These are phyloP conservation scores for Cerceris ruficornis DNA, from an alignment of 2,888 invertebrate genomes.

Conservation along the genomic window DNA sequence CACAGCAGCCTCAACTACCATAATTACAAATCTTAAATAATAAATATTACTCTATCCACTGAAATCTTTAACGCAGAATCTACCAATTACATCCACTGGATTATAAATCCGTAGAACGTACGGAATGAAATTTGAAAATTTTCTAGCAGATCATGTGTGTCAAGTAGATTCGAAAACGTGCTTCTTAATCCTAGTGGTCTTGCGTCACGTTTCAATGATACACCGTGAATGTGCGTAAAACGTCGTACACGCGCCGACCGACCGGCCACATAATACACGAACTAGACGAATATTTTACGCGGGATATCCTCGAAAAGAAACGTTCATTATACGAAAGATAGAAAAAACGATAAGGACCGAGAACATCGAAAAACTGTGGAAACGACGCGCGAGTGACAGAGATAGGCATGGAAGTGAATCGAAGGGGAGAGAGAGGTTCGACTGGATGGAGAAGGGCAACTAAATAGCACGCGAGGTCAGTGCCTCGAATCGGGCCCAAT, in stretches of 20 bases:
- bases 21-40: no score
- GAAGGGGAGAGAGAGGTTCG: slow-evolving; percentile 40
- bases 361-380: slow-evolving; percentile 7
- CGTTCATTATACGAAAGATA: slow-evolving; percentile 23
- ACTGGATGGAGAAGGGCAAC: slow-evolving; percentile 64
- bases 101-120: no score
- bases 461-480: slow-evolving; percentile 81
- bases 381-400: slow-evolving; percentile 23
- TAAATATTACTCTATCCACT: no score
- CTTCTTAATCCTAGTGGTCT: slow-evolving; percentile 30
- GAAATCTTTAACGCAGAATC: no score
- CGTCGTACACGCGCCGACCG: slow-evolving; percentile 12
- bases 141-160: slow-evolving; percentile 4
- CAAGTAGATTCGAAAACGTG: slow-evolving; percentile 48
- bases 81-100: no score
- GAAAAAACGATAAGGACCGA: slow-evolving; percentile 16
- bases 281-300: slow-evolving; percentile 43
- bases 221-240: slow-evolving; percentile 7
- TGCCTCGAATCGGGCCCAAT: slow-evolving; percentile 78
- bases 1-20: no score
- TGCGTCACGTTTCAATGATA: slow-evolving; percentile 58
- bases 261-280: slow-evolving; percentile 1
- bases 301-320: slow-evolving; percentile 37
- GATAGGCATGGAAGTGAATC: slow-evolving; percentile 37
- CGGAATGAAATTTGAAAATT: not conserved